Evolutionary conservation across 2,113 vertebrate species (phyloP), one percentile per base, ranked within the genome.

Genomic region (Sardina pilchardus): DNA sequence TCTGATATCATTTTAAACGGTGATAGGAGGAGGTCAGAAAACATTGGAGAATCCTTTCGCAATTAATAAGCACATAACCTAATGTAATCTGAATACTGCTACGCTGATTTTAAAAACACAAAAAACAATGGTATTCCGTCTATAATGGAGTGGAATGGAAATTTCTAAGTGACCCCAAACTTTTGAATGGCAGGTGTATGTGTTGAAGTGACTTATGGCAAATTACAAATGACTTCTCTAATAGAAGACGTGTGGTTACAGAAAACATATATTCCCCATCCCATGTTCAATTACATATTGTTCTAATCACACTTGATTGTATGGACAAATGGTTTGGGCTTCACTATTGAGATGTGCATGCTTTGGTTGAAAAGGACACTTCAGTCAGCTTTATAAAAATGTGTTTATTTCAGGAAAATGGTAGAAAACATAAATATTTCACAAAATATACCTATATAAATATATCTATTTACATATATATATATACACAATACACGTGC

Each of bases 401-500:
- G 26, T 71, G 63, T 71, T 78, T 78, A 78, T 78, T 78, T 10
- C 8, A n/a, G n/a, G 1, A 78, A 78, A 14, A 78, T 75, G 39
- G 14, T 30, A 30, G 12, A 78, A 36, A 39, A 78, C 30, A 78
- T 78, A 78, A 78, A 78, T 78, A 78, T 30, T 30, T 67, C 34
- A 78, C 12, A 78, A 78, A 78, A 78, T 36, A 78, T 78, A 78
- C 12, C 0, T 34, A 30, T 71, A 71, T 39, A 63, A 63, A 78
- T 34, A 78, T 78, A 2, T 78, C 1, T 78, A 78, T 78, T 78
- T 78, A 36, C 71, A 78, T 78, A 34, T 78, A 75, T 75, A 75
- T 10, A 78, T 12, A 78, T 34, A 30, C 71, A 78, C 30, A 78
- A 34, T 78, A 78, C 14, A 78, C 12, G 5, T 26, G 10, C 10